These are phyloP conservation scores for Dryoscopus gambensis DNA, from an alignment of 2,113 vertebrate genomes.

Conservation along the genomic window DNA sequence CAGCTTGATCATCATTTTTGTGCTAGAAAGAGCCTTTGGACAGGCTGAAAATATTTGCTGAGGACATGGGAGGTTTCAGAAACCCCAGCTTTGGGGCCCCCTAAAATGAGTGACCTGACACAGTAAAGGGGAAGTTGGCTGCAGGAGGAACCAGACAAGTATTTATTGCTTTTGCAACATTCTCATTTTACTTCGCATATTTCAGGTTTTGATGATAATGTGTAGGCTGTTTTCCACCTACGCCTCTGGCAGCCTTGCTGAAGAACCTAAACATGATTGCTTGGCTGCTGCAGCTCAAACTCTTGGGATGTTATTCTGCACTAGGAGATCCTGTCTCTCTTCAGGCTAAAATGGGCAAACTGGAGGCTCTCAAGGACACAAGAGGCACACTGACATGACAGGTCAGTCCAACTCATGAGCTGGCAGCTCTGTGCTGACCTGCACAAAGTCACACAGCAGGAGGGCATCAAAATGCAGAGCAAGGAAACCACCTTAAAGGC, in stretches of 20 bases:
- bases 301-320: background rate
- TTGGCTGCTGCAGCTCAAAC: background rate
- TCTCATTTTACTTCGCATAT: background rate
- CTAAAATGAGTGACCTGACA: background rate
- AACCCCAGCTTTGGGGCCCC: accelerated
- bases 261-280: background rate
- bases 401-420: background rate
- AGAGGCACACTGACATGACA: background rate
- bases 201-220: background rate
- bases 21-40: background rate
- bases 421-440: background rate
- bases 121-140: background rate
- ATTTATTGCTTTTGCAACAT: accelerated
- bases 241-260: background rate
- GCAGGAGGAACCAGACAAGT: background rate
- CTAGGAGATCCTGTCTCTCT: background rate
- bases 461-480: background rate
- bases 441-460: background rate
- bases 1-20: background rate
- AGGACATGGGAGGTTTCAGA: background rate
- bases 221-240: background rate
- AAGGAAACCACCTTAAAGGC: background rate
- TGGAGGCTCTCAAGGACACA: background rate
- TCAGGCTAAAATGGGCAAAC: accelerated
- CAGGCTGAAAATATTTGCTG: background rate